Percentiles rank a stretch among this genome's conserved stretches.
phyloP scores from a whole-genome alignment of 2,888 invertebrate genomes.

The Andrena trimmerana region DNA sequence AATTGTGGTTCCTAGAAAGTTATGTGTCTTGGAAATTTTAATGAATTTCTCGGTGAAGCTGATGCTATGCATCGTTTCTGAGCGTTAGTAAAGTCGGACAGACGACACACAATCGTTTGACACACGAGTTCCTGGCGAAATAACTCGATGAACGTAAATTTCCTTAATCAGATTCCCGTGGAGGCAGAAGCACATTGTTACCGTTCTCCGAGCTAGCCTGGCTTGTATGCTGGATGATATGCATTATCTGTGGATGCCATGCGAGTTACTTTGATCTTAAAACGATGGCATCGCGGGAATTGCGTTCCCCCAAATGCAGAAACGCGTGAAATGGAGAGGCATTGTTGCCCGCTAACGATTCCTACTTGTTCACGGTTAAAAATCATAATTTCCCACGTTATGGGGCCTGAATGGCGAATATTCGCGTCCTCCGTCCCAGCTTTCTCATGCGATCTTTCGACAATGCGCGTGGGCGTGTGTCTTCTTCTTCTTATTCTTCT shows the following conservation, averaged over 20 bases:
- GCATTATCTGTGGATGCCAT: constrained; percentile 49
- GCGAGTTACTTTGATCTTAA: constrained; percentile 35
- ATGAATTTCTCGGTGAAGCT: constrained; percentile 14
- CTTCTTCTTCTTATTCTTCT: constrained; percentile 17
- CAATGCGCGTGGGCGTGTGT: constrained; percentile 38
- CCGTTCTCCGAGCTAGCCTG: neutral
- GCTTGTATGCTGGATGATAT: constrained; percentile 47
- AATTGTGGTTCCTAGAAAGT: neutral
- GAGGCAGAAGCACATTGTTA: constrained; percentile 56
- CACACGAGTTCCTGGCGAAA: constrained; percentile 40
- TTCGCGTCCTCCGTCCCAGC: constrained; percentile 10
- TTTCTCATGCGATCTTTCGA: constrained; percentile 55
- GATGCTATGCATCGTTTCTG: neutral
- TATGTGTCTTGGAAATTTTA: neutral
- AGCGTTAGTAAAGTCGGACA: neutral
- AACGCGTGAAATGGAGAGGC: constrained; percentile 61
- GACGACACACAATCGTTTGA: constrained; percentile 35
- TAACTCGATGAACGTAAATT: constrained; percentile 47
- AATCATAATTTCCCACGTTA: constrained; percentile 66
- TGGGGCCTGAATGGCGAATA: constrained; percentile 40
- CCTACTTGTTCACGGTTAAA: constrained; percentile 34
- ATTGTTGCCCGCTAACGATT: constrained; percentile 55
- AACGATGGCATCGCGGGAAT: constrained; percentile 58
- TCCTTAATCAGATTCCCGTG: constrained; percentile 45
- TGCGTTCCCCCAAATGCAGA: constrained; percentile 47